phyloP scores from a whole-genome alignment of 2,113 vertebrate species.

The Antennarius striatus region DNA sequence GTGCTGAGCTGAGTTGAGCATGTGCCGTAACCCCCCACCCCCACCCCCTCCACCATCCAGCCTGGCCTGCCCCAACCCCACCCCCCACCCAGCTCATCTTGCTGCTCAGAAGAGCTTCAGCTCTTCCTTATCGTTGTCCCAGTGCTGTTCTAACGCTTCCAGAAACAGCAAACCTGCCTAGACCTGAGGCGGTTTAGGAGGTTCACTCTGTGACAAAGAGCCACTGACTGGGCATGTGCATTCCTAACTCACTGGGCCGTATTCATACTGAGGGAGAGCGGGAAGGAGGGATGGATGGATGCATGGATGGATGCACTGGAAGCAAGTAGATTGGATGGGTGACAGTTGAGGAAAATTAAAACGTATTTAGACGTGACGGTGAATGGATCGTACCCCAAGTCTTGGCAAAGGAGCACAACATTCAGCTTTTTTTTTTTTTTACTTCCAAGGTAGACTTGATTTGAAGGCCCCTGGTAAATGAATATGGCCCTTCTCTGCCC shows the following conservation, averaged over 20 bases:
- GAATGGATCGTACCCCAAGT: conserved; percentile 35
- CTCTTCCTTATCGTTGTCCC: conserved; percentile 78
- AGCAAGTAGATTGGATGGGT: conserved; percentile 29
- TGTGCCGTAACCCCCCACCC: conserved; percentile 79
- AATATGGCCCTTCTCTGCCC: conserved; percentile 78
- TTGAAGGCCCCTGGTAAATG: conserved; percentile 68
- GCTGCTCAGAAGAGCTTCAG: conserved; percentile 85
- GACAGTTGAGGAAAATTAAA: conserved; percentile 30
- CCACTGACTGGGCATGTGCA: conserved; percentile 73
- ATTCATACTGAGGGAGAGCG: conserved; percentile 71
- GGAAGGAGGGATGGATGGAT: conserved; percentile 36
- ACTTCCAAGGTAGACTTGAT: conserved; percentile 13
- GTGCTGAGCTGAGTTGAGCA: conserved; percentile 87
- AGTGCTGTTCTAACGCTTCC: conserved; percentile 75
- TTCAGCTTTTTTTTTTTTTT: neutral
- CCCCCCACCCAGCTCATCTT: conserved; percentile 57
- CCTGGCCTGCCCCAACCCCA: conserved; percentile 52
- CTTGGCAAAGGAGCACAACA: conserved; percentile 9
- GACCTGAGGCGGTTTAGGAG: conserved; percentile 70
- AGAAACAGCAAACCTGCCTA: conserved; percentile 65
- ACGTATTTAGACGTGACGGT: conserved; percentile 32
- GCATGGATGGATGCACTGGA: conserved; percentile 11
- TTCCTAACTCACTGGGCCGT: conserved; percentile 81
- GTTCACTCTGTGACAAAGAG: conserved; percentile 62
- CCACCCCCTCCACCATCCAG: conserved; percentile 50